Conservation (phyloP, 2,888 invertebrate species). For the Microchrysa polita region DNA sequence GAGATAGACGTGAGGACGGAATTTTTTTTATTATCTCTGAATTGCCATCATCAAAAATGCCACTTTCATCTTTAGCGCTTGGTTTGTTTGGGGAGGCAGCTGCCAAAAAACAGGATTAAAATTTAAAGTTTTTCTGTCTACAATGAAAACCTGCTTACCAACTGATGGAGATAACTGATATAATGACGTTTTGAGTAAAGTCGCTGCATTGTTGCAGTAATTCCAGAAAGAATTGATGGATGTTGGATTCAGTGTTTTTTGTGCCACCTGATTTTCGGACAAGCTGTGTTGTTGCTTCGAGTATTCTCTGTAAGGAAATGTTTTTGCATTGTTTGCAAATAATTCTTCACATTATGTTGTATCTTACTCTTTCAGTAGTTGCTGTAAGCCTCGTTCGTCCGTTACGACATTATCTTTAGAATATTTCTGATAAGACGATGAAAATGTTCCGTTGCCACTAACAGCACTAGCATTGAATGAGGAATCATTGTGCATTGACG, state of each 20-base stretch:
- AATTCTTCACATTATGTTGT: constrained; percentile 48
- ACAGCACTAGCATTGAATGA: constrained; percentile 56
- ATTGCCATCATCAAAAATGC: constrained; percentile 58
- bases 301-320: constrained; percentile 53
- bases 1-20: constrained; percentile 72
- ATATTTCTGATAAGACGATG: constrained; percentile 59
- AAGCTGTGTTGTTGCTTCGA: constrained; percentile 57
- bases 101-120: constrained; percentile 43
- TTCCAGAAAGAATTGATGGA: constrained; percentile 63
- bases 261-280: constrained; percentile 54
- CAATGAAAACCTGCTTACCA: constrained; percentile 49
- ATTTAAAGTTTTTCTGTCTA: constrained; percentile 3
- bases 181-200: constrained; percentile 60
- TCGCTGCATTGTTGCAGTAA: constrained; percentile 62
- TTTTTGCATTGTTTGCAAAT: background rate
- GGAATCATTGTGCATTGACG: constrained; percentile 56
- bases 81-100: constrained; percentile 58
- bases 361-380: constrained; percentile 63
- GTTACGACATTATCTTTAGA: constrained; percentile 64
- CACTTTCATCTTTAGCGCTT: constrained; percentile 59
- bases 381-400: constrained; percentile 65
- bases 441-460: constrained; percentile 56
- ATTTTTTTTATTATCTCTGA: constrained; percentile 63
- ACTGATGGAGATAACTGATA: constrained; percentile 62
- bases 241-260: constrained; percentile 54